These are phyloP conservation scores for Pyrgus malvae DNA, from an alignment of 2,888 invertebrate genomes.

Conservation along the genomic window DNA sequence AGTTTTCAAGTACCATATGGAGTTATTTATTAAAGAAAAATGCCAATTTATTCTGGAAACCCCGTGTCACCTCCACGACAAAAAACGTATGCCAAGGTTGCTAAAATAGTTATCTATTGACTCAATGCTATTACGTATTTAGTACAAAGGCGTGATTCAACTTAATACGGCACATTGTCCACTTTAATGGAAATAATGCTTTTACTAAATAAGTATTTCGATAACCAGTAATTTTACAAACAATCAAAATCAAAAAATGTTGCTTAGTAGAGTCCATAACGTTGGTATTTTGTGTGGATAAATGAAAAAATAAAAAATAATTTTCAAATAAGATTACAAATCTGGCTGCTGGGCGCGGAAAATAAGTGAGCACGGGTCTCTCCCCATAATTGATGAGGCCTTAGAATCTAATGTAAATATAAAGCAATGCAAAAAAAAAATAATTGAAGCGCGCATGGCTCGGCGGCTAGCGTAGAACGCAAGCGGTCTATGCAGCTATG, in stretches of 20 bases:
- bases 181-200: constrained; percentile 44
- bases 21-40: constrained; percentile 14
- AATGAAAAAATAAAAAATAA: no score
- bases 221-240: constrained; percentile 1
- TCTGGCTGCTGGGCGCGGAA: no score
- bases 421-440: no score
- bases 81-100: constrained; percentile 47
- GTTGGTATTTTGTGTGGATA: no score
- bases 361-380: no score
- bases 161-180: constrained; percentile 42
- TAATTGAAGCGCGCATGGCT: no score
- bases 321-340: no score
- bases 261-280: no score
- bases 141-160: constrained; percentile 55
- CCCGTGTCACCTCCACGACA: constrained; percentile 26
- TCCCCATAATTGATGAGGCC: no score
- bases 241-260: background rate
- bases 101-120: constrained; percentile 50
- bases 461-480: no score
- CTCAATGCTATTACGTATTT: constrained; percentile 55
- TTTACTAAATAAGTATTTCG: constrained; percentile 45
- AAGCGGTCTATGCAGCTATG: no score
- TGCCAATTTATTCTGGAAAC: constrained; percentile 20
- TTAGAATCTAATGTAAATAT: no score
- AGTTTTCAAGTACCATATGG: background rate